Percentiles rank a stretch among this genome's conserved stretches.
Evolutionary conservation across 2,113 vertebrate species (phyloP).

Genomic region (Pygathrix nemaeus): DNA sequence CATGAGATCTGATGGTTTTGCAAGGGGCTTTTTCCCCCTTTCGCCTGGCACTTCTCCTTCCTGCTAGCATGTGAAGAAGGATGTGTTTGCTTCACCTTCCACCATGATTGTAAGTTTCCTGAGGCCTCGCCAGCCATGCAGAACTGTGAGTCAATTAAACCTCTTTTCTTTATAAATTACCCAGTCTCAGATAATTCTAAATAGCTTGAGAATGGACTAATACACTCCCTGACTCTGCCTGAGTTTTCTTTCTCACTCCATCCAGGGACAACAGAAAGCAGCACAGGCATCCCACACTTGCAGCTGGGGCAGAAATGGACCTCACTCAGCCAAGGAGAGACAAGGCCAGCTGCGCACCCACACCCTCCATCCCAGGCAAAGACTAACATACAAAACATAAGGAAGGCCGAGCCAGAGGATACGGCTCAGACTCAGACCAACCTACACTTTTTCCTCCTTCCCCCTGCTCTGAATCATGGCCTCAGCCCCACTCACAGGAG

Average conservation of each 20-base stretch:
- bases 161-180: too few relatives aligned
- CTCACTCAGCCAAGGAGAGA: fast-evolving
- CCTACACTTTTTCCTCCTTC: neutral
- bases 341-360: fast-evolving
- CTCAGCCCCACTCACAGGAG: fast-evolving
- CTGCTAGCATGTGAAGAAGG: too few relatives aligned
- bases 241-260: neutral
- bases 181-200: too few relatives aligned
- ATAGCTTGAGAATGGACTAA: too few relatives aligned
- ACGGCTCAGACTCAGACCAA: fast-evolving
- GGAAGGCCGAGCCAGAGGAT: neutral
- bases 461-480: neutral
- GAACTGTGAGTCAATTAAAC: too few relatives aligned
- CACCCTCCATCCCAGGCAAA: neutral
- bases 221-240: too few relatives aligned
- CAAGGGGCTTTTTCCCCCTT: too few relatives aligned
- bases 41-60: too few relatives aligned
- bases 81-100: too few relatives aligned
- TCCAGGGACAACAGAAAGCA: neutral
- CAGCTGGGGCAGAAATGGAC: neutral
- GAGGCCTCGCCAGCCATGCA: too few relatives aligned
- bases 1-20: too few relatives aligned
- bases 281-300: fast-evolving
- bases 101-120: too few relatives aligned
- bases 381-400: neutral